These are phyloP conservation scores for Eupithecia subfuscata DNA, from an alignment of 2,888 invertebrate species.

Conservation along the genomic window DNA sequence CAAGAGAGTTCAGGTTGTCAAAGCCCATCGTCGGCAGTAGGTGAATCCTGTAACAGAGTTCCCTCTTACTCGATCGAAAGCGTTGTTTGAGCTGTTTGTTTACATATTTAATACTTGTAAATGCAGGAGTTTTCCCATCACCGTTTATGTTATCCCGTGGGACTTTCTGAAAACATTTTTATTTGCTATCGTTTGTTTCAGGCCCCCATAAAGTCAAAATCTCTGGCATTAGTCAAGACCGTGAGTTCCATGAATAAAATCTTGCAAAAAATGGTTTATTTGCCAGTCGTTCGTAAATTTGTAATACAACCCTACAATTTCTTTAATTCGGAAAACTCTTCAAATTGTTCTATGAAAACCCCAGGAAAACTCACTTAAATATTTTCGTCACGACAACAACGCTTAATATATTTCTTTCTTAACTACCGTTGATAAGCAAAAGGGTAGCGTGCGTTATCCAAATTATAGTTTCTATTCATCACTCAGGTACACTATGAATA, in stretches of 20 bases:
- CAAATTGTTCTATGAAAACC: slow-evolving; percentile 1
- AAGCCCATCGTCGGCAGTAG: slow-evolving; percentile 92
- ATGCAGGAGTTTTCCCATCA: neutral
- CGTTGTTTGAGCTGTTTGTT: neutral
- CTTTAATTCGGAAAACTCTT: neutral
- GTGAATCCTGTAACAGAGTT: slow-evolving; percentile 87
- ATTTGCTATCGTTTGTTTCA: neutral
- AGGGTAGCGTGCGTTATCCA: slow-evolving; percentile 39
- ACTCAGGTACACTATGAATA: slow-evolving; percentile 4
- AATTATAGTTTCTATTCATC: slow-evolving; percentile 38
- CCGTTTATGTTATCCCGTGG: neutral
- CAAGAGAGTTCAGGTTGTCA: slow-evolving; percentile 94
- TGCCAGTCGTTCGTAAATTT: neutral
- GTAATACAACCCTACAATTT: neutral
- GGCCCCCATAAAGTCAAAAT: neutral
- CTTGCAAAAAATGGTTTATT: neutral
- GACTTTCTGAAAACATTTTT: neutral
- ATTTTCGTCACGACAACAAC: slow-evolving; percentile 20
- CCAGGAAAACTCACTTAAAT: neutral
- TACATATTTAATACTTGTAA: neutral
- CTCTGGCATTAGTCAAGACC: neutral
- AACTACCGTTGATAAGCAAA: slow-evolving; percentile 28
- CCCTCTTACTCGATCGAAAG: neutral
- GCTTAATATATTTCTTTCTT: slow-evolving; percentile 28
- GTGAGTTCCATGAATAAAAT: neutral